Evolutionary conservation across 2,113 vertebrate species (phyloP), one percentile per base, ranked within the genome.

Genomic region (Campylomormyrus numenius): DNA sequence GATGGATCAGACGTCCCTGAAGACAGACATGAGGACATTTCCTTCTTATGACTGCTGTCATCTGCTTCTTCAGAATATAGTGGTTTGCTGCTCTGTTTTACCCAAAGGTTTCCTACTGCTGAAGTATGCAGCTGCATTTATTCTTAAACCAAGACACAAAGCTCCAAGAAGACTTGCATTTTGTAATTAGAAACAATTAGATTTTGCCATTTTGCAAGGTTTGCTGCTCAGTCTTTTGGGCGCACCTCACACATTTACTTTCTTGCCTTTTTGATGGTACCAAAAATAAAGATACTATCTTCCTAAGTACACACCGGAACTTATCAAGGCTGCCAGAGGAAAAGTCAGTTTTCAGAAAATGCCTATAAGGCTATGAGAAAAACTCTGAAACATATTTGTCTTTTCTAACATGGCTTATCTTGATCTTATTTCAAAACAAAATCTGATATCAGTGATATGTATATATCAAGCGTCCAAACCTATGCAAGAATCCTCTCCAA

Each of bases 31-130:
- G 49, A 87, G 66, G 83, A 80, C 42, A 90, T 89, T 45, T 27
- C 53, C 62, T 84, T 48, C 49, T 9, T 88, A 77, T 19, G 74
- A 52, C 58, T 87, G 89, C 58, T 80, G 45, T 50, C 85, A 90
- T 6, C 62, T 1, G 58, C 46, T 56, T 53, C 21, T 39, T n/a
- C 85, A 56, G 17, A 50, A 66, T 31, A 27, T 11, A 66, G 62
- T 70, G 27, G 27, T 70, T 70, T 27, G 62, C n/a, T 31, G 10
- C 13, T 70, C 10, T 27, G 2, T 31, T 70, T 70, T 27, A 31
- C n/a, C 62, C 27, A 27, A 21, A 15, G 19, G 10, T 42, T 15
- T 70, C 24, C 56, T 39, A 46, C 13, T 88, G 42, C 5, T 88
- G 56, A 88, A 19, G 53, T 88, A 39, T 66, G 56, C 6, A 58